Percentiles rank a stretch among this genome's conserved stretches.
These are phyloP conservation scores for Halcyon smyrnensis DNA, from an alignment of 2,797 vertebrate species.

Conservation along the genomic window DNA sequence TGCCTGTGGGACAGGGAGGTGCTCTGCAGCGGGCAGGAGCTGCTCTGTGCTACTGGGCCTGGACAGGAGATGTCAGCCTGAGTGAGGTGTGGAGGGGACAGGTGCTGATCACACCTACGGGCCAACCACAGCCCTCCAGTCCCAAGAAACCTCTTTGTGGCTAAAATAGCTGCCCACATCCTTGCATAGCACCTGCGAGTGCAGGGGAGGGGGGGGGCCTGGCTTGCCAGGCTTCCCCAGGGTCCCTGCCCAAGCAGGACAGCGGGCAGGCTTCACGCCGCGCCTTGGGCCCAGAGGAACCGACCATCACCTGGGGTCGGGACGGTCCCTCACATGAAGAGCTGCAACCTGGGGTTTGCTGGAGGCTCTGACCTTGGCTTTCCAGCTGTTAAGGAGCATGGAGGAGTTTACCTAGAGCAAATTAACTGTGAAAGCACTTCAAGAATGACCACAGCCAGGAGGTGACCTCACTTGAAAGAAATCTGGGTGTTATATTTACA, in stretches of 20 bases:
- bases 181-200: rapidly evolving
- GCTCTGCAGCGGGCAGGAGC: background rate
- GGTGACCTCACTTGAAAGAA: constrained; percentile 24
- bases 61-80: background rate
- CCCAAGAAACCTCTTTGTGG: background rate
- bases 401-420: background rate
- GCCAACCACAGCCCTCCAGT: background rate
- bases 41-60: background rate
- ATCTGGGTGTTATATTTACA: background rate
- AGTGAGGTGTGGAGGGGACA: background rate
- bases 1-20: background rate
- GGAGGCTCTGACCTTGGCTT: background rate
- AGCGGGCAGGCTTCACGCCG: rapidly evolving
- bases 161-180: background rate
- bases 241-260: background rate
- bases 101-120: background rate
- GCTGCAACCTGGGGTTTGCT: background rate
- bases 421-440: background rate
- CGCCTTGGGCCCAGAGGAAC: background rate
- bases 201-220: rapidly evolving
- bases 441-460: background rate
- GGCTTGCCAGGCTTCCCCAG: background rate
- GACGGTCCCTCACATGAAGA: background rate
- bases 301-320: background rate
- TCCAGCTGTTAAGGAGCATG: background rate